phyloP scores from a whole-genome alignment of 2,113 vertebrate species.

The Passer montanus region DNA sequence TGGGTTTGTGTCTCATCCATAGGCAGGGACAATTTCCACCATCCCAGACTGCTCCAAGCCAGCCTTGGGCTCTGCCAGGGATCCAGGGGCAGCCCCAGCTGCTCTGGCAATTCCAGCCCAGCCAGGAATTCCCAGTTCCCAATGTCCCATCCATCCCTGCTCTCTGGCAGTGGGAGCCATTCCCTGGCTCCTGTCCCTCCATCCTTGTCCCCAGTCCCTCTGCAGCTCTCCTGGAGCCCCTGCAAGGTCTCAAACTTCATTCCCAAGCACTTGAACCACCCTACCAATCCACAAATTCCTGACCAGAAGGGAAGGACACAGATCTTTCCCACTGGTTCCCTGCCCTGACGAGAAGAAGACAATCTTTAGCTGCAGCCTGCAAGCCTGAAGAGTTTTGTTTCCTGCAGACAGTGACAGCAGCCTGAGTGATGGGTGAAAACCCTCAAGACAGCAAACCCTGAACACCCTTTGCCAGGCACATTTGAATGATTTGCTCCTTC shows the following conservation, averaged over 20 bases:
- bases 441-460: neutral
- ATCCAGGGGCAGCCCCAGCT: neutral
- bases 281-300: neutral
- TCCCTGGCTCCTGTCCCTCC: neutral
- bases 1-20: neutral
- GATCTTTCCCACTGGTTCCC: neutral
- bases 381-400: neutral
- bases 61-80: neutral
- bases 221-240: neutral
- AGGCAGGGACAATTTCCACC: fast-evolving
- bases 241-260: neutral
- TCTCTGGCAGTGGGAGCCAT: neutral
- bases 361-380: neutral
- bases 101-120: neutral
- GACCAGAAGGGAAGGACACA: neutral
- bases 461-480: neutral
- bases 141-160: neutral
- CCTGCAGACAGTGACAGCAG: neutral
- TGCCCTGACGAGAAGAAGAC: neutral
- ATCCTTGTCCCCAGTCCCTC: neutral
- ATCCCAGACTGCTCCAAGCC: fast-evolving
- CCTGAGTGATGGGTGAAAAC: neutral
- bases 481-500: neutral
- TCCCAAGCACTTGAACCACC: neutral
- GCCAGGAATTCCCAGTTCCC: neutral